Conservation (phyloP, 2,797 vertebrate species). For the Thripadectes ignobilis region DNA sequence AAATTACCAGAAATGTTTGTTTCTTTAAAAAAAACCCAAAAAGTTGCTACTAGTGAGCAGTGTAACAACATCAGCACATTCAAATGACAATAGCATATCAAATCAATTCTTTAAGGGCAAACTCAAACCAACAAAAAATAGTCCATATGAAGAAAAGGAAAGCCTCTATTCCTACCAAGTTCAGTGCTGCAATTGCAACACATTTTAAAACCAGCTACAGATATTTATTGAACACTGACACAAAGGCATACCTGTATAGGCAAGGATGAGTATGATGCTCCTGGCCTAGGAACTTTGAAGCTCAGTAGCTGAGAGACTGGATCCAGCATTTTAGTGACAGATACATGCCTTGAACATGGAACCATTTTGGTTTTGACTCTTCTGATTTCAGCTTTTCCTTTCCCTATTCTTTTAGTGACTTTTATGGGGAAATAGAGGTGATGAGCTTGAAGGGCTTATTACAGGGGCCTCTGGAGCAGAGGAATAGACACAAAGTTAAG, state of each 20-base stretch:
- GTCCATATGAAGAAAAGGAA: neutral
- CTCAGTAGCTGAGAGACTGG: neutral
- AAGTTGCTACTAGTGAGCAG: neutral
- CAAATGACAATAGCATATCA: neutral
- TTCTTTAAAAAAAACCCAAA: neutral
- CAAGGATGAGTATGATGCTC: neutral
- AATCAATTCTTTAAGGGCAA: neutral
- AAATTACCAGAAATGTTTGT: neutral
- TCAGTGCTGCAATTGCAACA: neutral
- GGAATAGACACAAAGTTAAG: neutral
- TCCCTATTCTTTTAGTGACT: neutral
- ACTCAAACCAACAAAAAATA: neutral
- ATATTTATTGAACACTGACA: neutral
- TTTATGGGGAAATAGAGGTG: neutral
- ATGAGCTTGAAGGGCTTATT: neutral
- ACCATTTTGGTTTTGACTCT: neutral
- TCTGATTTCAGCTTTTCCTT: neutral
- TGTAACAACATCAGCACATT: neutral
- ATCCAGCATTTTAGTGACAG: neutral
- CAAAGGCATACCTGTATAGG: neutral
- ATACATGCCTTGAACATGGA: neutral
- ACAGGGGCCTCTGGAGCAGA: neutral
- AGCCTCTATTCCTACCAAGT: neutral
- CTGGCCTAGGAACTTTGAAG: neutral
- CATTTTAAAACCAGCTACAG: neutral